phyloP scores from a whole-genome alignment of 2,888 invertebrate species.

The Leptopilina myrica region DNA sequence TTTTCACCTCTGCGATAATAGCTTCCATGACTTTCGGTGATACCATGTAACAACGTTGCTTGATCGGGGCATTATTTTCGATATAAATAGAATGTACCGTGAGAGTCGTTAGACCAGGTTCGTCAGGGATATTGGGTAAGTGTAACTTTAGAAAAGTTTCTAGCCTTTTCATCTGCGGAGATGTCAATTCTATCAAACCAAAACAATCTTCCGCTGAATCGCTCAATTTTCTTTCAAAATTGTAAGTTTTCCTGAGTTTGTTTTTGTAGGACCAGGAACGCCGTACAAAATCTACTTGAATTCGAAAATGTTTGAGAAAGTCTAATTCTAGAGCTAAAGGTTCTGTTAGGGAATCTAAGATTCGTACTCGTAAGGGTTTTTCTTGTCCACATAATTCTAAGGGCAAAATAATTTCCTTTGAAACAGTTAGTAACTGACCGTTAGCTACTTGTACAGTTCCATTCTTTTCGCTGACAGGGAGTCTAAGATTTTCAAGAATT shows the following conservation, averaged over 20 bases:
- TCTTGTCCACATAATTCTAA: neutral
- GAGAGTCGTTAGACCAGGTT: neutral
- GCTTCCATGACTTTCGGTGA: conserved; percentile 43
- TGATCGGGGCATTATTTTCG: conserved; percentile 29
- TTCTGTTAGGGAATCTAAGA: neutral
- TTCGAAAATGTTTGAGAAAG: neutral
- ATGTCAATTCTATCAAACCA: neutral
- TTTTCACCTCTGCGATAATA: conserved; percentile 44
- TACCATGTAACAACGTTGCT: conserved; percentile 49
- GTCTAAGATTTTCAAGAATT: neutral
- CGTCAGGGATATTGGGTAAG: neutral
- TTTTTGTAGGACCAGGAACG: neutral
- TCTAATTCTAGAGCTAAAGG: too few species aligned
- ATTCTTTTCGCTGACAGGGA: neutral
- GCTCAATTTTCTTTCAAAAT: neutral
- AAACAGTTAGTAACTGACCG: neutral
- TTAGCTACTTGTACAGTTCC: neutral
- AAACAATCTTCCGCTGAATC: neutral
- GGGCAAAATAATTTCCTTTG: neutral
- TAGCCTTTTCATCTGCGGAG: neutral
- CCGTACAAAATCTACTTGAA: neutral
- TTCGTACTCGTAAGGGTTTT: neutral
- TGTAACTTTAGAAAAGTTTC: neutral
- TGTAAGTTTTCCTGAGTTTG: neutral
- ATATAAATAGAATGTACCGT: conserved; percentile 5